Evolutionary conservation across 2,797 vertebrate species (phyloP).

Genomic region (Cheirogaleus major): DNA sequence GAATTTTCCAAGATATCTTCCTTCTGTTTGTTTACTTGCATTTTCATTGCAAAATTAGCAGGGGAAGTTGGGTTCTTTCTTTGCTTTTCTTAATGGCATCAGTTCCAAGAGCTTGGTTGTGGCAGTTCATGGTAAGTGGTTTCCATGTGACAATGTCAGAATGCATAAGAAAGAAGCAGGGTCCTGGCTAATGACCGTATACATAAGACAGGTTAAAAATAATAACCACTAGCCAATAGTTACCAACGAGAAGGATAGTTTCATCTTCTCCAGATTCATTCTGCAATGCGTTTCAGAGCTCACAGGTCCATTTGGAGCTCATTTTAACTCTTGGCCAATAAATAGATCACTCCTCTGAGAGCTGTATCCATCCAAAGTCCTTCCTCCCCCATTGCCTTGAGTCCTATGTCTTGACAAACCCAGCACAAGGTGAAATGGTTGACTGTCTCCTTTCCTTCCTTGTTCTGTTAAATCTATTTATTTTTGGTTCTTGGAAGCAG

Average conservation of each 20-base stretch:
- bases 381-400: slow-evolving; percentile 76
- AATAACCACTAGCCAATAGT: slow-evolving; percentile 58
- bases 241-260: slow-evolving; percentile 51
- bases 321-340: slow-evolving; percentile 63
- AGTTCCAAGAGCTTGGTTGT: slow-evolving; percentile 60
- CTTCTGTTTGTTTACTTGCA: slow-evolving; percentile 69
- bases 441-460: slow-evolving; percentile 83
- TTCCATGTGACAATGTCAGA: slow-evolving; percentile 53
- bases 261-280: slow-evolving; percentile 66
- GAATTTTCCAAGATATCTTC: slow-evolving; percentile 37
- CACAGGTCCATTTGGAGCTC: slow-evolving; percentile 58
- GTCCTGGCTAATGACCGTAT: slow-evolving; percentile 46
- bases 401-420: slow-evolving; percentile 83
- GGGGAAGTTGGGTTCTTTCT: slow-evolving; percentile 64
- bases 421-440: slow-evolving; percentile 84
- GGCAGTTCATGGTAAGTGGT: slow-evolving; percentile 71
- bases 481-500: slow-evolving; percentile 83
- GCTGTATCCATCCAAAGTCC: slow-evolving; percentile 68
- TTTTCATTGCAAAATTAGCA: slow-evolving; percentile 72
- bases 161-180: slow-evolving; percentile 17
- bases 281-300: slow-evolving; percentile 50
- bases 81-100: slow-evolving; percentile 57
- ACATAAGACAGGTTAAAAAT: slow-evolving; percentile 59
- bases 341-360: slow-evolving; percentile 68
- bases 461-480: slow-evolving; percentile 84